Percentiles rank a stretch among this genome's conserved stretches.
phyloP scores from a whole-genome alignment of 2,888 invertebrate species.

The Carabus problematicus region DNA sequence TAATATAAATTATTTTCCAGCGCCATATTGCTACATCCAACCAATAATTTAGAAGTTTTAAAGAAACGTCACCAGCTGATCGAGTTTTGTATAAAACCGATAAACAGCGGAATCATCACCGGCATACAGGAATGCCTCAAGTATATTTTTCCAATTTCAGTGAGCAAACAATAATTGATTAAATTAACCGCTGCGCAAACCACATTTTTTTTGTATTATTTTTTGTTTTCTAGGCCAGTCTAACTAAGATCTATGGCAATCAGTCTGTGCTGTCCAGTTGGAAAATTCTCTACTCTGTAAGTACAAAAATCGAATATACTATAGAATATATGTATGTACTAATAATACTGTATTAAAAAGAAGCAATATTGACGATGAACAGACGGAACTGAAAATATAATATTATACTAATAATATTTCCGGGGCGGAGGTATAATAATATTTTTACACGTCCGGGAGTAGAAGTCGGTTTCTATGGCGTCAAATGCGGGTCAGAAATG shows the following conservation, averaged over 20 bases:
- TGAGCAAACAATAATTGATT: conserved; percentile 55
- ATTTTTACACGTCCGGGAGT: too few relatives aligned
- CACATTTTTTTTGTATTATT: conserved; percentile 7
- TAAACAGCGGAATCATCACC: conserved; percentile 68
- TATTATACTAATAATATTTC: too few relatives aligned
- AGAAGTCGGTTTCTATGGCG: too few relatives aligned
- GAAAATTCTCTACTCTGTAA: conserved; percentile 74
- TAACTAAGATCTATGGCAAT: conserved; percentile 69
- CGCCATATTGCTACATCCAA: conserved; percentile 74
- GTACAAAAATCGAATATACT: conserved; percentile 46
- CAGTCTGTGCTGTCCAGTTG: conserved; percentile 72
- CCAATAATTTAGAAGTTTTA: conserved; percentile 67
- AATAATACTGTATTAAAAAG: too few relatives aligned
- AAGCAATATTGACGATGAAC: too few relatives aligned
- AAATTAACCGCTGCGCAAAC: too few relatives aligned
- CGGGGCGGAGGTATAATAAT: too few relatives aligned
- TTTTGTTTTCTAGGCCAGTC: conserved; percentile 62
- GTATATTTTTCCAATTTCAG: conserved; percentile 69
- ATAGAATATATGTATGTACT: too few relatives aligned
- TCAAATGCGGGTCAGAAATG: too few relatives aligned
- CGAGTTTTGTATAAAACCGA: conserved; percentile 69
- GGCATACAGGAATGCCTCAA: conserved; percentile 69
- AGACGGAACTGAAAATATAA: too few relatives aligned
- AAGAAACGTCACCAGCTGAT: conserved; percentile 73
- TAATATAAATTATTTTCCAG: conserved; percentile 56